These are phyloP conservation scores for Himalopsyche tibetana DNA, from an alignment of 2,888 invertebrate genomes.

Conservation along the genomic window DNA sequence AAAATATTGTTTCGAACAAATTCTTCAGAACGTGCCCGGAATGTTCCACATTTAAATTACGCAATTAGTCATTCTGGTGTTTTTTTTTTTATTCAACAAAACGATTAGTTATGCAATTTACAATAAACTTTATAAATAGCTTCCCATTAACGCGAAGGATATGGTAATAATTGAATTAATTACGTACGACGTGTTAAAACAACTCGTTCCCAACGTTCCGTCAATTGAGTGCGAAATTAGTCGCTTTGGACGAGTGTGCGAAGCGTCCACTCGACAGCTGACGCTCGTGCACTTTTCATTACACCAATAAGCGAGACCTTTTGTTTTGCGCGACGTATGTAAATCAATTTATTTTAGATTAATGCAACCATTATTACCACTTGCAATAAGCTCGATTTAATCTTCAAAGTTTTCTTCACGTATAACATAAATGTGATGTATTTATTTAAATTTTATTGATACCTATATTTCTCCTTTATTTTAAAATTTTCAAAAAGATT, in stretches of 20 bases:
- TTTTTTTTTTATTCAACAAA: too few relatives aligned
- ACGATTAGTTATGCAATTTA: not conserved
- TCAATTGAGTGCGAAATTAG: conserved; percentile 26
- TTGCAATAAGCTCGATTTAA: not conserved
- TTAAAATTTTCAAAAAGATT: too few relatives aligned
- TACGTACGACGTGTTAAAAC: conserved; percentile 19
- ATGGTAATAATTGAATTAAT: conserved; percentile 15
- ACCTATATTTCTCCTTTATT: too few relatives aligned
- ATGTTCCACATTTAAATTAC: too few relatives aligned
- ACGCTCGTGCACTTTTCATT: not conserved
- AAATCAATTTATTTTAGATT: not conserved
- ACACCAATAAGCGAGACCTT: not conserved
- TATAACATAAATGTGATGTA: too few relatives aligned
- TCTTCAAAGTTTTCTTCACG: too few relatives aligned
- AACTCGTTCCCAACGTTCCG: conserved; percentile 1
- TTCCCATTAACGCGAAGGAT: conserved; percentile 7
- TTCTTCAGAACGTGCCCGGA: too few relatives aligned
- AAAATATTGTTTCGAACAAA: too few relatives aligned
- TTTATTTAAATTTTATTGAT: too few relatives aligned
- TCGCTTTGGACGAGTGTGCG: not conserved
- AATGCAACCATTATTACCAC: not conserved
- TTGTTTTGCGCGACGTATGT: not conserved
- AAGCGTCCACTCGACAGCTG: not conserved
- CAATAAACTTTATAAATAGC: conserved; percentile 6
- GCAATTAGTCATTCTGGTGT: too few relatives aligned